Evolutionary conservation across 2,113 vertebrate genomes (phyloP).

Genomic region (Uropsilus gracilis): DNA sequence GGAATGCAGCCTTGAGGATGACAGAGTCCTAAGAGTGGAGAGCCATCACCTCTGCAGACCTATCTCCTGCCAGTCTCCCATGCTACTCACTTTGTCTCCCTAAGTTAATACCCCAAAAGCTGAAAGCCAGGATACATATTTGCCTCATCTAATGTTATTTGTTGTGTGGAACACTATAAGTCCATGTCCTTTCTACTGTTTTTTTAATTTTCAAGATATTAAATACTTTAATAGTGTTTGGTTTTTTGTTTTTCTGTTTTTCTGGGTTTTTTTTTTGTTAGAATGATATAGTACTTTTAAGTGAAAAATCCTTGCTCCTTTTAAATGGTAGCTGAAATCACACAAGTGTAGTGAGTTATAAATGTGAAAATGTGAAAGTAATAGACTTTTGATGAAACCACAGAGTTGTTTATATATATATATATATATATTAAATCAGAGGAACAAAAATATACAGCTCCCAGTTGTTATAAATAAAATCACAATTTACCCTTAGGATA

Average conservation of each 20-base stretch:
- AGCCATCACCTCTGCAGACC: not conserved
- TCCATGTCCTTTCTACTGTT: not conserved
- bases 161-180: not conserved
- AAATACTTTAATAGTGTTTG: slow-evolving; percentile 18
- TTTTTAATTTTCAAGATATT: slow-evolving; percentile 54
- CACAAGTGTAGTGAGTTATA: not conserved
- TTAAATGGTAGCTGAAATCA: slow-evolving; percentile 42
- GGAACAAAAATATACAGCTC: slow-evolving; percentile 9
- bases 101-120: not conserved
- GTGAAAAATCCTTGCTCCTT: not conserved
- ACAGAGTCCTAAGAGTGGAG: not conserved
- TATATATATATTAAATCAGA: slow-evolving; percentile 16
- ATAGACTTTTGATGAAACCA: slow-evolving; percentile 44
- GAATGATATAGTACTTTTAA: slow-evolving; percentile 56
- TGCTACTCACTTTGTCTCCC: not conserved
- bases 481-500: slow-evolving; percentile 60
- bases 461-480: slow-evolving; percentile 54
- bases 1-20: not conserved
- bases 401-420: not conserved
- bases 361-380: slow-evolving; percentile 33
- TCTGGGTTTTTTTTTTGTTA: slow-evolving; percentile 35
- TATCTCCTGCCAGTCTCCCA: not conserved
- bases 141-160: slow-evolving; percentile 20
- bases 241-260: slow-evolving; percentile 41
- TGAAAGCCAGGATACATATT: not conserved